These are phyloP conservation scores for Nephila pilipes DNA, from an alignment of 1,140 invertebrate species.

Conservation along the genomic window DNA sequence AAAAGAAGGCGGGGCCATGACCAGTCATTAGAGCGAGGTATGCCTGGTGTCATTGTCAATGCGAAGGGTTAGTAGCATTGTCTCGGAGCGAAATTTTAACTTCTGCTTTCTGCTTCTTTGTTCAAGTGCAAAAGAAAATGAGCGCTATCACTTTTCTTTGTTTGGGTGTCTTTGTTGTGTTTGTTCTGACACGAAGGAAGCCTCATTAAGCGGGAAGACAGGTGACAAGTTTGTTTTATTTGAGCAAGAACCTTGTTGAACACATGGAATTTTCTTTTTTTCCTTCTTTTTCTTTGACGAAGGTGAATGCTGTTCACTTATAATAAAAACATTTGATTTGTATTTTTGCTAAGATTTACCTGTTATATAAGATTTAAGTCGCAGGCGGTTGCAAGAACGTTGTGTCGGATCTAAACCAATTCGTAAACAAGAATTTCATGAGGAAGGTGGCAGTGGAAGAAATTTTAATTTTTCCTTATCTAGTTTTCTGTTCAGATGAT, in stretches of 20 bases:
- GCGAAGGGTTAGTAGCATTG: slow-evolving; percentile 19
- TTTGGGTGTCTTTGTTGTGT: slow-evolving; percentile 11
- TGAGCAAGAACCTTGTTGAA: neutral
- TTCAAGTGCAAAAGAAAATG: neutral
- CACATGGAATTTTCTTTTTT: too few species aligned
- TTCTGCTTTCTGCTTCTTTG: neutral
- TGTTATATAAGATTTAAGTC: too few species aligned
- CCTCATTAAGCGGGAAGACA: slow-evolving; percentile 6
- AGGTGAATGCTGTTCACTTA: neutral
- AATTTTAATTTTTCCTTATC: too few species aligned
- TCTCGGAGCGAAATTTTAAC: slow-evolving; percentile 31
- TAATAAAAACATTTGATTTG: neutral
- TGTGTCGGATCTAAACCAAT: too few species aligned
- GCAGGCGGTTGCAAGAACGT: too few species aligned
- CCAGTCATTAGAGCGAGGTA: slow-evolving; percentile 33
- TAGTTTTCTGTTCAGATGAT: too few species aligned
- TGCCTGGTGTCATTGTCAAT: neutral
- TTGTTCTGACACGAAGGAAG: neutral
- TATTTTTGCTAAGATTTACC: neutral
- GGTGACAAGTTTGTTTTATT: slow-evolving; percentile 31
- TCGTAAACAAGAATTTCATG: too few species aligned
- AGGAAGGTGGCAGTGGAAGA: too few species aligned
- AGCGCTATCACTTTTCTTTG: slow-evolving; percentile 19
- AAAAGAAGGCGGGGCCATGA: slow-evolving; percentile 33
- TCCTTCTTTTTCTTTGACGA: too few species aligned